These are phyloP conservation scores for Phenacoccus solenopsis DNA, from an alignment of 1,140 invertebrate genomes.

Conservation along the genomic window DNA sequence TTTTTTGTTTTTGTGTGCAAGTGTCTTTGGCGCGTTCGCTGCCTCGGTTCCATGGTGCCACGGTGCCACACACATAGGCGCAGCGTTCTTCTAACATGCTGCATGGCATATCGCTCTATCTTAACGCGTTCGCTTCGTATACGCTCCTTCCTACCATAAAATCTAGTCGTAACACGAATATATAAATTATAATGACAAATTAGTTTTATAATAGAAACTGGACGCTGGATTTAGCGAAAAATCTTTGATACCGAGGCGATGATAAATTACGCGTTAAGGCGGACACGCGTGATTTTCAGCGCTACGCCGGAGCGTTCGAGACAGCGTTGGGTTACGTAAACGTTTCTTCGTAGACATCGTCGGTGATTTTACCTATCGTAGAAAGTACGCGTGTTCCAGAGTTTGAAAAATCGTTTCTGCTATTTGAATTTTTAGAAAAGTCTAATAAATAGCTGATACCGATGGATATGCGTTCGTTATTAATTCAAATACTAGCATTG, in stretches of 20 bases:
- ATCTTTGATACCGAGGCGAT: background rate
- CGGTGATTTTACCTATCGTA: too few relatives aligned
- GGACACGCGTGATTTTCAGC: background rate
- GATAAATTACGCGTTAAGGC: background rate
- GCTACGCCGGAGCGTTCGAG: too few relatives aligned
- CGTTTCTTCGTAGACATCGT: too few relatives aligned
- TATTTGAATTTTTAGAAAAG: too few relatives aligned
- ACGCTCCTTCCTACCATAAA: background rate
- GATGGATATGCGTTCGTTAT: too few relatives aligned
- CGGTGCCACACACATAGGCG: slow-evolving; percentile 11
- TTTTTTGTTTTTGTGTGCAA: slow-evolving; percentile 1
- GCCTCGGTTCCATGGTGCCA: background rate
- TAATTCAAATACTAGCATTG: too few relatives aligned
- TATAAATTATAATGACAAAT: slow-evolving; percentile 16
- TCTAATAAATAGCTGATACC: too few relatives aligned
- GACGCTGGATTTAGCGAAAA: slow-evolving; percentile 14
- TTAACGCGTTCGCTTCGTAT: background rate
- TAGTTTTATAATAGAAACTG: slow-evolving; percentile 13
- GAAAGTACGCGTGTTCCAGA: too few relatives aligned
- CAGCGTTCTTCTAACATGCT: slow-evolving; percentile 7
- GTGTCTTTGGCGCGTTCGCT: background rate
- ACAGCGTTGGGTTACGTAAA: too few relatives aligned
- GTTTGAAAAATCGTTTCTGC: too few relatives aligned
- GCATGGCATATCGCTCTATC: slow-evolving; percentile 13
- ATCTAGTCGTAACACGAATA: slow-evolving; percentile 8